These are phyloP conservation scores for Melanogrammus aeglefinus DNA, from an alignment of 2,797 vertebrate species.

Conservation along the genomic window DNA sequence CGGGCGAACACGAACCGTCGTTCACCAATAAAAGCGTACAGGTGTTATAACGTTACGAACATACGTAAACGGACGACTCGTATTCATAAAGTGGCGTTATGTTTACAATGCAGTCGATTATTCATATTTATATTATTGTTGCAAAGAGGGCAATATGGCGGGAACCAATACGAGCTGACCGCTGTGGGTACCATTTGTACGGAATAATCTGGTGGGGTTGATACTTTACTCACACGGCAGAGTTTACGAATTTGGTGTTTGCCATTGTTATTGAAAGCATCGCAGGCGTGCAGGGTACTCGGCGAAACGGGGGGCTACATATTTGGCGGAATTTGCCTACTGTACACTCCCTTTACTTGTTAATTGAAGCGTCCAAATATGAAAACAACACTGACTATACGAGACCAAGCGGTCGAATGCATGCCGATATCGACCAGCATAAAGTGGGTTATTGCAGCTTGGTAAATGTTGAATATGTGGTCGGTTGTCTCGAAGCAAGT, in stretches of 20 bases:
- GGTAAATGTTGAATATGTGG: not conserved
- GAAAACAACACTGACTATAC: not conserved
- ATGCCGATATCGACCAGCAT: not conserved
- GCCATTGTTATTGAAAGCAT: not conserved
- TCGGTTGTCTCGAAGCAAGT: constrained; percentile 51
- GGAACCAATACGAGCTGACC: constrained; percentile 63
- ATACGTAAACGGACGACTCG: not conserved
- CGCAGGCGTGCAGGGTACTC: constrained; percentile 1
- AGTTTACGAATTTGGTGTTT: not conserved
- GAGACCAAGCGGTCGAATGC: no score
- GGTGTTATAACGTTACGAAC: not conserved
- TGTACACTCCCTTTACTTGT: constrained; percentile 39
- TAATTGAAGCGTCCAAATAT: not conserved
- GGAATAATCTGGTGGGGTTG: not conserved
- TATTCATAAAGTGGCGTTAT: not conserved
- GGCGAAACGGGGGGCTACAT: constrained; percentile 10
- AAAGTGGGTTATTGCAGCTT: not conserved
- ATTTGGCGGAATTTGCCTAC: constrained; percentile 25
- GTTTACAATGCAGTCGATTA: not conserved
- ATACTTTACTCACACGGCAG: constrained; percentile 27
- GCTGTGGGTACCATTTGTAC: constrained; percentile 20
- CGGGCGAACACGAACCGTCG: not conserved
- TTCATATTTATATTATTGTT: constrained; percentile 35
- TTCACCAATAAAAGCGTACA: not conserved
- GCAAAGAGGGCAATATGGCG: constrained; percentile 68